Base-by-base conservation (phyloP, 2,113 vertebrate species). In the Nesoenas mayeri region DNA sequence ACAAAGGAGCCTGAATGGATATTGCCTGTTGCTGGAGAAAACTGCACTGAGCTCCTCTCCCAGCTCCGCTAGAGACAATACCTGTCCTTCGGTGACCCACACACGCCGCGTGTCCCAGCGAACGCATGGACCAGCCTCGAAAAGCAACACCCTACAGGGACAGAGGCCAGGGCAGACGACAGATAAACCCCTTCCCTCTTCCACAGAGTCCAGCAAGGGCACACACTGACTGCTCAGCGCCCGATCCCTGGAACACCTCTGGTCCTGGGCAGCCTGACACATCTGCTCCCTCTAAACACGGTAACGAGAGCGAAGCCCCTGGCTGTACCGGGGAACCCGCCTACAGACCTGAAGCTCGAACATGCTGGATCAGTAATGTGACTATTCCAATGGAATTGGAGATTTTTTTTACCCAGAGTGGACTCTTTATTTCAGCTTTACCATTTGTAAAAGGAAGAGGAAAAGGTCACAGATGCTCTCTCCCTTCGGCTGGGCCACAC, bases 391-490 rank as follows among this genome's bases (percentile, higher is more conserved):
- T 95, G 95, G 97, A 98, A 97, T 92, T 97, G 95, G 93, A 97
- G 94, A 92, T 97, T 97, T 97, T 97, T 97, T 96, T 96, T 97
- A 97, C 97, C 97, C 97, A 98, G 88, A 97, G 96, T 85, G 97
- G 98, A 97, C 92, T 97, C 96, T 98, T 98, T 98, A 98, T 98
- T 98, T 97, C 96, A 98, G 94, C 78, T 96, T 98, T 96, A 97
- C 95, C 96, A 93, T 92, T 91, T 96, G 97, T 87, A 94, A 96
- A 98, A 97, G 69, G 92, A 96, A 97, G 90, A 96, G 91, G 90
- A 85, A 96, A 95, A 97, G 92, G 94, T 93, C 91, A 95, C 62
- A 0, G 93, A 95, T 94, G 92, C 70, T 96, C 96, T 97, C 94
- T 96, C 94, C 97, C 96, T 94, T 96, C 24, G 56, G 67, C 64